Percentiles rank a stretch among this genome's conserved stretches.
Evolutionary conservation across 2,797 vertebrate genomes (phyloP).

Genomic region (Zalophus californianus): DNA sequence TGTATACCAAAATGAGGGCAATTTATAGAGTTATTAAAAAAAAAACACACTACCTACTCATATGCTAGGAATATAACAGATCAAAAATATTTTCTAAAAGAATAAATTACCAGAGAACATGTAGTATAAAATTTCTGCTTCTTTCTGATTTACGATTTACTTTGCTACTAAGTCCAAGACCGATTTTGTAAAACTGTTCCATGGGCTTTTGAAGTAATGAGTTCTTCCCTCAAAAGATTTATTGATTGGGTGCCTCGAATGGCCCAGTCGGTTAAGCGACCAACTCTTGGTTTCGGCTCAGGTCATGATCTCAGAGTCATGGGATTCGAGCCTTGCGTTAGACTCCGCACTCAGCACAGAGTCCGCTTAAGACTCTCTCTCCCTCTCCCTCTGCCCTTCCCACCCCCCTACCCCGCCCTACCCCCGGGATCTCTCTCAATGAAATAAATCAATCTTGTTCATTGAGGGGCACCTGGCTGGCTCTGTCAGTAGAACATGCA

Average conservation of each 20-base stretch:
- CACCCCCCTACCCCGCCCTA: background rate
- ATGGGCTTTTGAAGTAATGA: background rate
- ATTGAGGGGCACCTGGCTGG: background rate
- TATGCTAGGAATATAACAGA: background rate
- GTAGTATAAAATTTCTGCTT: background rate
- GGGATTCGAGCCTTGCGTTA: background rate
- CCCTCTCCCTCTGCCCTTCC: background rate
- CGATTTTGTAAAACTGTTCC: background rate
- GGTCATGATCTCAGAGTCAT: background rate
- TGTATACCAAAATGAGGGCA: background rate
- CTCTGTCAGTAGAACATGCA: background rate
- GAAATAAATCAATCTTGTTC: background rate
- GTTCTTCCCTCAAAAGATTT: background rate
- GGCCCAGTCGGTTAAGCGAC: background rate
- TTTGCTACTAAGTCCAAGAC: background rate
- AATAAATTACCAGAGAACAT: background rate
- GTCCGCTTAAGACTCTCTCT: background rate
- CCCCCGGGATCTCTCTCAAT: background rate
- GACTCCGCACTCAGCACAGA: background rate
- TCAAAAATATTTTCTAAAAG: slow-evolving; percentile 27
- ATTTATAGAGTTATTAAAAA: background rate
- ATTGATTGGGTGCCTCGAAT: background rate
- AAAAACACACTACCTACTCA: background rate
- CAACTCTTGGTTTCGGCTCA: background rate
- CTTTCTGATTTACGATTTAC: slow-evolving; percentile 11